Evolutionary conservation across 1,140 invertebrate genomes (phyloP).

Genomic region (Drosophila miranda): DNA sequence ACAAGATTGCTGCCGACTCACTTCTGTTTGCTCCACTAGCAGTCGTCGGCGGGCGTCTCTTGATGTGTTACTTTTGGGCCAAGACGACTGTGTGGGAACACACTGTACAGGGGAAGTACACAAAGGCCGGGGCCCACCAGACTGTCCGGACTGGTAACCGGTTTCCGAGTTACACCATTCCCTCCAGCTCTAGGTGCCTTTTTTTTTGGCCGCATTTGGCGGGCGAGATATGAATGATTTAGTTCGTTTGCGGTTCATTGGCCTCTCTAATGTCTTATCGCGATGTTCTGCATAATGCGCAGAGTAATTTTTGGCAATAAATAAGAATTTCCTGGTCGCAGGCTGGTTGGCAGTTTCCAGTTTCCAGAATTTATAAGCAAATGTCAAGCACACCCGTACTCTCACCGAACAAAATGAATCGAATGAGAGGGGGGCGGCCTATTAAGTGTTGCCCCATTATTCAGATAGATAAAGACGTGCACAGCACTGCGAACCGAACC

Average conservation of each 20-base stretch:
- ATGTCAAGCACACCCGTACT: conserved; percentile 1
- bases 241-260: conserved; percentile 71
- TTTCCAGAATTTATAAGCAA: conserved; percentile 38
- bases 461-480: conserved; percentile 11
- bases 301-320: conserved; percentile 63
- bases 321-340: conserved; percentile 29
- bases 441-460: conserved; percentile 14
- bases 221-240: conserved; percentile 67
- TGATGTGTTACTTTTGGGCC: conserved; percentile 66
- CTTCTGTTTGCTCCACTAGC: conserved; percentile 48
- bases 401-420: conserved; percentile 24
- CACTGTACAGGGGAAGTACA: conserved; percentile 41
- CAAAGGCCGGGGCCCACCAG: conserved; percentile 21
- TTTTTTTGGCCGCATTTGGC: conserved; percentile 22
- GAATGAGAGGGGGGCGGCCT: conserved; percentile 26
- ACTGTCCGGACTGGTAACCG: conserved; percentile 48
- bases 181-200: conserved; percentile 13
- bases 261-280: conserved; percentile 64
- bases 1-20: conserved; percentile 60
- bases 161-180: conserved; percentile 62
- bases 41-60: conserved; percentile 17
- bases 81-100: conserved; percentile 44
- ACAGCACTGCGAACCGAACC: conserved; percentile 24
- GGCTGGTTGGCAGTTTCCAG: conserved; percentile 3
- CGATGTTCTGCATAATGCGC: conserved; percentile 68